Conservation (phyloP, 1,140 invertebrate species). For the Drosophila littoralis region DNA sequence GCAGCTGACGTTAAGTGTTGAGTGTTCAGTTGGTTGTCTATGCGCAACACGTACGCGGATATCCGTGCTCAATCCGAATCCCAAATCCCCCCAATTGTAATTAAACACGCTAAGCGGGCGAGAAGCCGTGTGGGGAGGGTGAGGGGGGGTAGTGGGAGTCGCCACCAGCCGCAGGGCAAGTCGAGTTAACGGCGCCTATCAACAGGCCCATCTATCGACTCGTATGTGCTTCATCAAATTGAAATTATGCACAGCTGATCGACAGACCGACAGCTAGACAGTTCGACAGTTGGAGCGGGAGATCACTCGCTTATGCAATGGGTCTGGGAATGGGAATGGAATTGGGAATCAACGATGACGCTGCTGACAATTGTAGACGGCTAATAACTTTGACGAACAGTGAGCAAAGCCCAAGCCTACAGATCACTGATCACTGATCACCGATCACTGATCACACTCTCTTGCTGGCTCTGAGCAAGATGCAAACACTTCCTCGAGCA, state of each 20-base stretch:
- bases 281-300: constrained; percentile 13
- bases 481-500: constrained; percentile 71
- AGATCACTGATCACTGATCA: constrained; percentile 47
- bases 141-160: constrained; percentile 39
- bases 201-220: constrained; percentile 63
- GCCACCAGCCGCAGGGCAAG: constrained; percentile 55
- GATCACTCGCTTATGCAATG: constrained; percentile 68
- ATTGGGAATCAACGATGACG: constrained; percentile 26
- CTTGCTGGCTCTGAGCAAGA: constrained; percentile 17
- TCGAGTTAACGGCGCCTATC: constrained; percentile 67
- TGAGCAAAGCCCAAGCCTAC: constrained; percentile 50
- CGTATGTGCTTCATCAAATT: constrained; percentile 80
- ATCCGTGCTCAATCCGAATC: constrained; percentile 74
- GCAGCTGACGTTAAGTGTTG: constrained; percentile 41
- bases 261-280: constrained; percentile 51
- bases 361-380: constrained; percentile 77
- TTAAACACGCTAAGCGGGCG: constrained; percentile 50
- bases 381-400: constrained; percentile 73
- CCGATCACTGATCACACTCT: constrained; percentile 22
- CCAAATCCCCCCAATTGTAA: constrained; percentile 59
- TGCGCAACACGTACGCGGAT: constrained; percentile 76
- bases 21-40: constrained; percentile 33
- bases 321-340: constrained; percentile 24
- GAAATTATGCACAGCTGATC: constrained; percentile 78
- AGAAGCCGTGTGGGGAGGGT: background rate